Evolutionary conservation across 2,797 vertebrate species (phyloP).

Genomic region (Platyrinchus mystaceus): DNA sequence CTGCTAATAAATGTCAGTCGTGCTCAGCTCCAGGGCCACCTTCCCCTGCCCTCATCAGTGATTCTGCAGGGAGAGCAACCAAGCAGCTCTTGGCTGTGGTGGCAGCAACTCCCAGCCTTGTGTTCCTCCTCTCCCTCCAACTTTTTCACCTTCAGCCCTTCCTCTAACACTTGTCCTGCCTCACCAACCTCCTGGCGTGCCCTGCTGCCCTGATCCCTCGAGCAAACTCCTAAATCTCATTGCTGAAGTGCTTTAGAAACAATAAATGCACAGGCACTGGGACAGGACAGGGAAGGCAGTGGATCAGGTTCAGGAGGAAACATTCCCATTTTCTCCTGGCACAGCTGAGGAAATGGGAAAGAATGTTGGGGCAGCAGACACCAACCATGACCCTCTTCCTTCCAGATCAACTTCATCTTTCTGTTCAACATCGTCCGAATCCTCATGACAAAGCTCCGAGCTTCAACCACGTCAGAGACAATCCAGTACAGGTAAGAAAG

Average conservation of each 20-base stretch:
- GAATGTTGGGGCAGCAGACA: fast-evolving
- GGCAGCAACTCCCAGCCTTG: not conserved
- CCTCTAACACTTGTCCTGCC: not conserved
- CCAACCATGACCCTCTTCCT: not conserved
- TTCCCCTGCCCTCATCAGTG: not conserved
- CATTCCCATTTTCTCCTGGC: not conserved
- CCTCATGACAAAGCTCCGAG: conserved; percentile 94
- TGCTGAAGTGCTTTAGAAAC: not conserved
- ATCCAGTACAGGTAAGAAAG: conserved; percentile 91
- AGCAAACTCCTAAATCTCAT: not conserved
- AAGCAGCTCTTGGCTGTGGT: not conserved
- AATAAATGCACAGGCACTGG: not conserved
- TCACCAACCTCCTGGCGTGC: not conserved
- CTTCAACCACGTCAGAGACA: conserved; percentile 93
- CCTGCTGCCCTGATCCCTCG: not conserved
- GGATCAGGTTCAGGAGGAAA: not conserved
- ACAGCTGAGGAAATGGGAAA: not conserved
- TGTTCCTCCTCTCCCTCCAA: not conserved
- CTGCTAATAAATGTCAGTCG: not conserved
- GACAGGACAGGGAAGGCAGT: not conserved
- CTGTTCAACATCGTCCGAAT: conserved; percentile 95
- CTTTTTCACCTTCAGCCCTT: not conserved
- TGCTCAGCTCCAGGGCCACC: not conserved
- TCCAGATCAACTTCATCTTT: conserved; percentile 95
- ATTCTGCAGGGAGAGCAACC: fast-evolving